These are phyloP conservation scores for Eublepharis macularius DNA, from an alignment of 2,113 vertebrate genomes.

Conservation along the genomic window DNA sequence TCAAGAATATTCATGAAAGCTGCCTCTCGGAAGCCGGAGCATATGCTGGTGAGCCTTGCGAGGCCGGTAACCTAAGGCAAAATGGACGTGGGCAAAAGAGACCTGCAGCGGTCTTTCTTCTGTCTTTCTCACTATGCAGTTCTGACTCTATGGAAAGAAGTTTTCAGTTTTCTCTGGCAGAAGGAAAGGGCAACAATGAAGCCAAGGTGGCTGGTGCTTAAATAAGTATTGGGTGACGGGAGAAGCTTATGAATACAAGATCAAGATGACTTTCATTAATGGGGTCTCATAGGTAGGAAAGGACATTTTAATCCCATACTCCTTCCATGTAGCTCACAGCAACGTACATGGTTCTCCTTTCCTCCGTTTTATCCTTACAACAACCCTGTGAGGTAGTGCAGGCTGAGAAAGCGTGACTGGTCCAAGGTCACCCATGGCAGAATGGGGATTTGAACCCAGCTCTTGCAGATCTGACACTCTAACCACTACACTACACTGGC, in stretches of 20 bases:
- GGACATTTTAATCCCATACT: too few relatives aligned
- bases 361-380: too few relatives aligned
- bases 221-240: too few relatives aligned
- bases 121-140: background rate
- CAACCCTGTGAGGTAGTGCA: too few relatives aligned
- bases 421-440: too few relatives aligned
- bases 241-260: background rate
- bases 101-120: background rate
- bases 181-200: background rate
- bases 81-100: slow-evolving; percentile 3
- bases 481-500: too few relatives aligned
- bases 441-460: too few relatives aligned
- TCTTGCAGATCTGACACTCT: too few relatives aligned
- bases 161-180: background rate
- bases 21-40: background rate
- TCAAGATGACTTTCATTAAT: background rate
- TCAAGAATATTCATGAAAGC: slow-evolving; percentile 42
- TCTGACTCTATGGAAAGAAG: rapidly evolving
- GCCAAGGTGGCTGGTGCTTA: rapidly evolving
- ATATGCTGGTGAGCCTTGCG: background rate
- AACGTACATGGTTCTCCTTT: too few relatives aligned
- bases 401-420: too few relatives aligned
- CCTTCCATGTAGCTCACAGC: too few relatives aligned
- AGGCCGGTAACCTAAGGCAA: slow-evolving; percentile 13
- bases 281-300: background rate